A percentile compares a stretch with the other conserved stretches of the same genome.
These are phyloP conservation scores for Xestobium rufovillosum DNA, from an alignment of 2,888 invertebrate genomes.

Conservation along the genomic window DNA sequence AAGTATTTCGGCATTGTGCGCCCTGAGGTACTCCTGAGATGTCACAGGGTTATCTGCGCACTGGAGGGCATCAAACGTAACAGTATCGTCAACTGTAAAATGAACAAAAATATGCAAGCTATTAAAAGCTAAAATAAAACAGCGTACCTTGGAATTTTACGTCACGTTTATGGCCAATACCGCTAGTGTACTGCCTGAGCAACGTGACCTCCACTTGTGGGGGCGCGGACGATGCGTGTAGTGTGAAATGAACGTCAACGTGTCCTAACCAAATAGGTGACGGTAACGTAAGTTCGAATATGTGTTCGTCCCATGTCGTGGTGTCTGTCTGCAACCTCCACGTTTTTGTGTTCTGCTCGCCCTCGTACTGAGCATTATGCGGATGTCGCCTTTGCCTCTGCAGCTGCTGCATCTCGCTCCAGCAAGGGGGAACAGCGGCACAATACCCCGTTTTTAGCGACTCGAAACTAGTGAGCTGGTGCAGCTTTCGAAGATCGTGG, in stretches of 20 bases:
- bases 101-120: too few species aligned
- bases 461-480: constrained; percentile 71
- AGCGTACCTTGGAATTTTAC: too few species aligned
- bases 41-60: constrained; percentile 65
- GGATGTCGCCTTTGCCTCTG: constrained; percentile 84
- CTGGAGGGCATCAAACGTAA: constrained; percentile 42
- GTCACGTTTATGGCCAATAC: constrained; percentile 52
- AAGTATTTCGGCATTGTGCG: constrained; percentile 83
- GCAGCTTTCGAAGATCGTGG: constrained; percentile 50
- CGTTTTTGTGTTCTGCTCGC: constrained; percentile 67
- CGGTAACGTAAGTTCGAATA: constrained; percentile 81
- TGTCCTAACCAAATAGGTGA: constrained; percentile 76
- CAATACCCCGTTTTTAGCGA: constrained; percentile 63
- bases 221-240: constrained; percentile 68
- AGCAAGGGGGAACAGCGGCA: constrained; percentile 86
- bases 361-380: constrained; percentile 65
- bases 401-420: constrained; percentile 88
- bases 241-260: constrained; percentile 78
- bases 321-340: constrained; percentile 85
- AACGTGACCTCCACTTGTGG: constrained; percentile 64
- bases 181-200: constrained; percentile 60
- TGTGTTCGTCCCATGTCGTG: constrained; percentile 88
- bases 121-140: not conserved
- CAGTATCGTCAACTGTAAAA: constrained; percentile 48
- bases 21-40: constrained; percentile 72